Percentiles rank a stretch among this genome's conserved stretches.
These are phyloP conservation scores for Aphelinus certus DNA, from an alignment of 1,140 invertebrate genomes.

Conservation along the genomic window DNA sequence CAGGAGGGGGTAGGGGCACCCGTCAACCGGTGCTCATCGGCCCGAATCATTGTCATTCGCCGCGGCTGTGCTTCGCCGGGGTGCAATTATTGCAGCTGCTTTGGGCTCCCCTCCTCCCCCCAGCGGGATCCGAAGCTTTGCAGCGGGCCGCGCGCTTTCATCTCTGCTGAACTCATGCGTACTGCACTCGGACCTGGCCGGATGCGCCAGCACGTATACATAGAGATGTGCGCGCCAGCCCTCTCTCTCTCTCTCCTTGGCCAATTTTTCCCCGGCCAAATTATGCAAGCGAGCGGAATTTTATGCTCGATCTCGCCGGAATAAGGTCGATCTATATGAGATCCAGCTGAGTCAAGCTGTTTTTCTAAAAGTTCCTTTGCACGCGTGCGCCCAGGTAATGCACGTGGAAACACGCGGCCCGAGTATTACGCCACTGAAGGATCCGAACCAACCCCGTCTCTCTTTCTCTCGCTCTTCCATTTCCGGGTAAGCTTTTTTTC, in stretches of 20 bases:
- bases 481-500: too few species aligned
- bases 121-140: too few species aligned
- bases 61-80: not conserved
- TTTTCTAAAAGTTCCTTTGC: too few species aligned
- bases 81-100: constrained; percentile 29
- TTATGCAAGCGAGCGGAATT: constrained; percentile 35
- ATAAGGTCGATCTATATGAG: constrained; percentile 27
- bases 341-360: constrained; percentile 12
- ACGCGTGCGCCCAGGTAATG: too few species aligned
- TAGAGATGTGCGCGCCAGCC: not conserved
- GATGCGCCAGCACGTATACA: not conserved
- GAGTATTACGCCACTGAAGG: too few species aligned
- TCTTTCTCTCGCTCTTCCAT: too few species aligned
- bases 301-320: constrained; percentile 31
- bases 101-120: not conserved
- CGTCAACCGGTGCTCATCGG: not conserved
- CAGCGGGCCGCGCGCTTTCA: too few species aligned
- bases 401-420: too few species aligned
- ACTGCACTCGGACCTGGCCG: too few species aligned
- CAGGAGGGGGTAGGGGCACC: too few species aligned
- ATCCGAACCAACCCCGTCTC: too few species aligned
- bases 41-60: constrained; percentile 14
- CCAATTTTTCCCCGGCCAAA: constrained; percentile 1
- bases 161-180: too few species aligned
- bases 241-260: not conserved